Evolutionary conservation across 2,888 invertebrate genomes (phyloP), one percentile per base, ranked within the genome.

Genomic region (Tachina fera): DNA sequence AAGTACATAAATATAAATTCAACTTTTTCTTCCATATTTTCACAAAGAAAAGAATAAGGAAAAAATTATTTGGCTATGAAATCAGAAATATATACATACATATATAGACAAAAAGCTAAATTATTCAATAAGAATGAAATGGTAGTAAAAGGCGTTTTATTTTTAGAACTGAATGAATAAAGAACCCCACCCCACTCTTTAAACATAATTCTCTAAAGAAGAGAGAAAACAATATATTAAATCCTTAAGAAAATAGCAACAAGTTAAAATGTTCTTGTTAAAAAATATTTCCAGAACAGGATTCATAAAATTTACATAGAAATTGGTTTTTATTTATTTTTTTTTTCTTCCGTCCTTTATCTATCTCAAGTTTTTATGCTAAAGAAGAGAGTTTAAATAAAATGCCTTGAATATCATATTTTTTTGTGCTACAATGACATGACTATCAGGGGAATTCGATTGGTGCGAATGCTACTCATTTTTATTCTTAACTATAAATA

Each of bases 261-360:
- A 82, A 76, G 76, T 76, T 47, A 56, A 82, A 70, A 9, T 70
- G 61, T 61, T 60, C 43, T n/a, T 41, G 31, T 16, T 51, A 47
- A 14, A 72, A 22, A 31, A 47, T 1, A 39, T 39, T 22, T 49
- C 11, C 14, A 67, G 11, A 45, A 49, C 58, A 56, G 56, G 45
- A 65, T 31, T 49, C 9, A 9, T 31, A n/a, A 53, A 82, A 82
- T 82, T 82, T 76, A n/a, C 82, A 82, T 82, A 70, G 75, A 82
- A 76, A 76, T 82, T 82, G 82, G 16, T 63, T 53, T 67, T 60
- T 82, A 76, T 13, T 56, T 45, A 60, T 60, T 43, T 58, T 56
- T 45, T 60, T 60, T 19, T 49, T 22, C 22, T 1, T n/a, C 19
- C 16, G 16, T 43, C 39, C 3, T 10, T n/a, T 14, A 51, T 51